phyloP scores from a whole-genome alignment of 2,113 vertebrate species.

The Regulus satrapa region DNA sequence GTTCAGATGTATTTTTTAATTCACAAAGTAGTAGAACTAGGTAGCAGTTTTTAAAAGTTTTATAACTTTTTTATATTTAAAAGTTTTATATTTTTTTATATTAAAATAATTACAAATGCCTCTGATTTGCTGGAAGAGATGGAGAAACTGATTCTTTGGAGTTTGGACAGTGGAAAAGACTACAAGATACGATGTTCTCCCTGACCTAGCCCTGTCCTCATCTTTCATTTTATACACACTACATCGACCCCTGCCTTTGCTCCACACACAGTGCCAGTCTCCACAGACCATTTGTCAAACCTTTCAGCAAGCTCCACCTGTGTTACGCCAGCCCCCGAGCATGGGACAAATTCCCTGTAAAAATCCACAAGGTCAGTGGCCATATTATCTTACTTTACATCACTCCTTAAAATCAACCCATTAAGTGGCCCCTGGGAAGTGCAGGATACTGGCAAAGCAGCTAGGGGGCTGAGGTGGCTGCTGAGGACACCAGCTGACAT shows the following conservation, averaged over 20 bases:
- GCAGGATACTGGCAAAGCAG: background rate
- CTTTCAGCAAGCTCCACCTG: background rate
- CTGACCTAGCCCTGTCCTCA: constrained; percentile 42
- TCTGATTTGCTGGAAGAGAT: background rate
- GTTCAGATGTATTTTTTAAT: background rate
- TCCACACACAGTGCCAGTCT: background rate
- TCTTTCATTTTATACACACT: constrained; percentile 2
- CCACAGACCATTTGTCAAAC: constrained; percentile 6
- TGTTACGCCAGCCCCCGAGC: background rate
- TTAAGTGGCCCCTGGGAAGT: background rate
- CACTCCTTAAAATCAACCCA: background rate
- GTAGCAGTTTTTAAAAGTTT: background rate
- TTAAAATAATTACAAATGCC: background rate
- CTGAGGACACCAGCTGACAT: background rate
- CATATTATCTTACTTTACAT: background rate
- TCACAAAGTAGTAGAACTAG: background rate
- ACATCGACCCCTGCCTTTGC: background rate
- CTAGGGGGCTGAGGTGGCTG: background rate
- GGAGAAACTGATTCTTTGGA: background rate
- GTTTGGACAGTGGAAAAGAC: background rate
- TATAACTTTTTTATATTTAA: no score
- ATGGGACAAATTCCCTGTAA: background rate
- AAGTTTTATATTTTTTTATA: no score
- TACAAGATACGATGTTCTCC: background rate
- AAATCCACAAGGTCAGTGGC: constrained; percentile 11